A percentile compares a stretch with the other conserved stretches of the same genome.
phyloP scores from a whole-genome alignment of 2,797 vertebrate species.

The Taeniopygia guttata region DNA sequence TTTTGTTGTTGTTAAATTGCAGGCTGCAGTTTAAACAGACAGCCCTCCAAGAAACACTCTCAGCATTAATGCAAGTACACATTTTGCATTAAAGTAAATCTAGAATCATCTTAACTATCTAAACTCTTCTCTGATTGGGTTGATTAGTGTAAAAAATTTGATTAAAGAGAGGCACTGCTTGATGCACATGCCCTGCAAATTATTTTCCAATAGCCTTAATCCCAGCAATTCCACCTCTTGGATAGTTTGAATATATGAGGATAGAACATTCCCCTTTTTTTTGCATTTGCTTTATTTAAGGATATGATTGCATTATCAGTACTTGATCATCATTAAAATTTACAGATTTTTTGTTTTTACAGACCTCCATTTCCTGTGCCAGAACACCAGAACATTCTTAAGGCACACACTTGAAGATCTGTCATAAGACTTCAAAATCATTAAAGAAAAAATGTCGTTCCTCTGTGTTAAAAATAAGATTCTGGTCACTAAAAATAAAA shows the following conservation, averaged over 20 bases:
- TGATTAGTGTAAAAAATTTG: not conserved
- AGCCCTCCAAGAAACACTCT: not conserved
- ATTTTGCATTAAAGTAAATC: not conserved
- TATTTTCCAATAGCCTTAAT: not conserved
- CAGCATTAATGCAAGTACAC: not conserved
- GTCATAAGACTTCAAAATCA: not conserved
- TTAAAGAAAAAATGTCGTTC: not conserved
- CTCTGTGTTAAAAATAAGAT: not conserved
- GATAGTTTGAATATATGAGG: too few relatives aligned
- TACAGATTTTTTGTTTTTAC: not conserved
- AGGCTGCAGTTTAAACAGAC: not conserved
- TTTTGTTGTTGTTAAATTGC: not conserved
- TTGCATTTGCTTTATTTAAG: not conserved
- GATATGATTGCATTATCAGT: not conserved
- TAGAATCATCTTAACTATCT: not conserved
- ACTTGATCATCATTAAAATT: not conserved
- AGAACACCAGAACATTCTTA: not conserved
- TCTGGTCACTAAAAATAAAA: not conserved
- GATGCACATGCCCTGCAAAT: not conserved
- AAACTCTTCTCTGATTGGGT: not conserved
- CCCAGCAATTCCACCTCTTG: not conserved
- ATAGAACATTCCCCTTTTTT: fast-evolving
- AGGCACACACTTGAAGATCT: not conserved
- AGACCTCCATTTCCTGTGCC: not conserved
- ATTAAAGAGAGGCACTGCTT: not conserved